Evolutionary conservation across 2,888 invertebrate genomes (phyloP), one percentile per base, ranked within the genome.

Genomic region (Andrena camellia): DNA sequence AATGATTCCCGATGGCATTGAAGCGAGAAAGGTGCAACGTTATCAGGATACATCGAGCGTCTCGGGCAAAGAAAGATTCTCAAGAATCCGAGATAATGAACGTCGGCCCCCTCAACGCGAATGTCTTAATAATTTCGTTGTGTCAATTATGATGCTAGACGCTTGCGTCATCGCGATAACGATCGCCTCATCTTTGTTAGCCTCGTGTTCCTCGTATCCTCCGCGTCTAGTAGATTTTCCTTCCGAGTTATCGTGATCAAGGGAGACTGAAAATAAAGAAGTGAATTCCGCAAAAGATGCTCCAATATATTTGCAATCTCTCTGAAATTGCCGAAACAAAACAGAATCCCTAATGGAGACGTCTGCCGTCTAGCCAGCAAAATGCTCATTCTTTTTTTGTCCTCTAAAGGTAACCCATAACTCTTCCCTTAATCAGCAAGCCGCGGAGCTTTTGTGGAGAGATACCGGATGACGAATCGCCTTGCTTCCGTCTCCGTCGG

Each of bases 81-180:
- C n/a, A 42, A 73, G 78, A 73, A 78, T 73, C 66, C 50, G 66
- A 67, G 78, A 50, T 48, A 64, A 23, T 6, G 33, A 63, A 54
- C 42, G 31, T 2, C 73, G 23, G 29, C 42, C 4, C 10, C 6
- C 10, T 59, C 31, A 2, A 60, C 76, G 76, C 1, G 78, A 57
- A 63, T 68, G 78, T 66, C 54, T 62, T 64, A 78, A 78, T 78
- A 69, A 76, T 64, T 76, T 76, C 63, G 68, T 69, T 13, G 68
- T 33, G 68, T 68, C 78, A 78, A 78, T 78, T 78, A 69, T 76
- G 62, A 69, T 76, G 69, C 77, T 78, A 78, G 78, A 78, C 78
- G 67, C 78, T 76, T 76, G 77, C 78, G 77, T 78, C 77, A 78
- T 63, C 63, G 42, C 26, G 68, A 63, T 69, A 57, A 78, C 20